Evolutionary conservation across 1,140 invertebrate genomes (phyloP), one percentile per base, ranked within the genome.

Genomic region (Phocides pigmalion): DNA sequence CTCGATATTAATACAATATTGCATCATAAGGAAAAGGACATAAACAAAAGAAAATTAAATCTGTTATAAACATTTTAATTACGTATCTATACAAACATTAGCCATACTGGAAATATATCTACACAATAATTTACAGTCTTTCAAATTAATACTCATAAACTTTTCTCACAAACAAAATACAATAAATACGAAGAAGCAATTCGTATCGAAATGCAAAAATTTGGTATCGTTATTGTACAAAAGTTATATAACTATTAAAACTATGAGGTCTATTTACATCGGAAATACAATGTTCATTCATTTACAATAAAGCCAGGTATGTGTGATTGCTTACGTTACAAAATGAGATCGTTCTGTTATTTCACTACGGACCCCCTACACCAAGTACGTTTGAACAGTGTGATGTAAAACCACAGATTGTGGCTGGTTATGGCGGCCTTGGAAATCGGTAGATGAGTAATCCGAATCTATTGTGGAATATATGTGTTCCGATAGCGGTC

Each of bases 401-500:
- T 91, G 89, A 22, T 91, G 85, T 51, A 88, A 68, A 37, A 91
- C 82, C 70, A 89, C 84, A 42, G 88, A 84, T 39, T 91, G 87
- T 11, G 78, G 84, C 62, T 88, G 82, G 73, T 84, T 70, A 78
- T 84, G 81, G 35, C 90, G 82, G 41, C 83, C 84, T 59, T 89
- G 88, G 70, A 83, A 87, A 72, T 91, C 88, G 28, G 68, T 82
- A 42, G 88, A 91, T 54, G 89, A 89, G 66, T 97, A 96, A 85
- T 96, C 96, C 41, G 96, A 96, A 85, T 97, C 96, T 84, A 97
- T 97, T 76, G 95, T 96, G 53, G 95, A 96, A 82, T 97, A 97
- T 73, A 97, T 97, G 86, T 96, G 96, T 86, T 97, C 96, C 44
- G 95, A 96, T 14, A 95, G 92, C 8, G 96, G 95, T 56, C 95